These are phyloP conservation scores for Lateolabrax maculatus DNA, from an alignment of 2,797 vertebrate genomes.

Conservation along the genomic window DNA sequence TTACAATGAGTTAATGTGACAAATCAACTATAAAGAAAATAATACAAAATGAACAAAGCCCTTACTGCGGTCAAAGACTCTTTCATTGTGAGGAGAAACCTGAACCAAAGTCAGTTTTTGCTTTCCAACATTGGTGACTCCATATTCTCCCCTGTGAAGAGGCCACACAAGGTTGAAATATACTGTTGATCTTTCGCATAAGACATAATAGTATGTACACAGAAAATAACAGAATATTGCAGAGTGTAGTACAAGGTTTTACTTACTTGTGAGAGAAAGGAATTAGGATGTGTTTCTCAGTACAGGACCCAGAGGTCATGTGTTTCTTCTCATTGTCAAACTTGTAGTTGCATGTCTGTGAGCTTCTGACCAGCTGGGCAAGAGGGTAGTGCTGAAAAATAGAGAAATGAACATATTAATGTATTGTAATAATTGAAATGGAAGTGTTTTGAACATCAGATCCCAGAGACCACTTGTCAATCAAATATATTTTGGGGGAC, in stretches of 20 bases:
- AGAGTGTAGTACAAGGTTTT: neutral
- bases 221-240: neutral
- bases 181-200: neutral
- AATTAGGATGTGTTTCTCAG: conserved; percentile 92
- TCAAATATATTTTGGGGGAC: neutral
- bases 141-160: conserved; percentile 85
- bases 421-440: neutral
- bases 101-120: conserved; percentile 90
- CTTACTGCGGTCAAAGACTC: conserved; percentile 90
- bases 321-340: conserved; percentile 91
- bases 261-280: conserved; percentile 93
- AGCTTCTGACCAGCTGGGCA: conserved; percentile 90
- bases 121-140: conserved; percentile 88
- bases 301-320: conserved; percentile 89
- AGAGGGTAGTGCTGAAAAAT: conserved; percentile 86
- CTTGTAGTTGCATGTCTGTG: conserved; percentile 92
- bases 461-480: neutral
- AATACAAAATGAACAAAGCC: neutral
- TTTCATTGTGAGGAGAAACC: conserved; percentile 88
- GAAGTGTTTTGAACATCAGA: neutral
- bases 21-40: neutral
- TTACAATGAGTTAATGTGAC: neutral
- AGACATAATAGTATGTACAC: neutral
- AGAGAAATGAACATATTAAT: conserved; percentile 6
- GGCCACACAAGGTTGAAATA: conserved; percentile 19